Evolutionary conservation across 2,888 invertebrate species (phyloP), one percentile per base, ranked within the genome.

Genomic region (Criorhina ranunculi): DNA sequence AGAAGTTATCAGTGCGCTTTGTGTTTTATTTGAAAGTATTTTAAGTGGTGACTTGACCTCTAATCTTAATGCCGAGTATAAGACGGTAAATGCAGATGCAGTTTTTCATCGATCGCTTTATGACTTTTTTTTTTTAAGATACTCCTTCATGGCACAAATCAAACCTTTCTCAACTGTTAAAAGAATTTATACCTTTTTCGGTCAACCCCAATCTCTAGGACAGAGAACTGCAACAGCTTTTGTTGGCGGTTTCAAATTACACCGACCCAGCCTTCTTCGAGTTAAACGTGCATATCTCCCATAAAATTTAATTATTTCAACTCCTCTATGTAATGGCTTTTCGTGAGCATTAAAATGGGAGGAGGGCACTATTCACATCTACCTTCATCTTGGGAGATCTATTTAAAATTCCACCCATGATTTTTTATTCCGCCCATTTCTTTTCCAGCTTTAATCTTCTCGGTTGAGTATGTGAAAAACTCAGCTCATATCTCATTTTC

Each of bases 371-470:
- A 60, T 59, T 59, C 69, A 53, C 67, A 67, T 72, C 73, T 73
- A 19, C 72, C 62, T 55, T 49, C 37, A 46, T 15, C 70, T 44
- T 83, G 83, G 83, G 73, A 60, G 73, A 83, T 75, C 83, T 69
- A 44, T 69, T 83, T 79, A 73, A 79, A 73, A 83, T 79, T 83
- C 83, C 83, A 73, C 83, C 83, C 79, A 75, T 73, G 83, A 62
- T 79, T 69, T n/a, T 73, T 69, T 42, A 69, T 73, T 79, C 73
- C 79, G 73, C 83, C 83, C 72, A 66, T 72, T 72, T 70, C 51
- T 29, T 55, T 19, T 6, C 19, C 24, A 44, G 24, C 44, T 67
- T 42, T 62, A 62, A 62, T 51, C 31, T 49, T 8, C 40, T 55
- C 11, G 35, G 37, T 44, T 8, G 33, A 19, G 15, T 69, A 37